Evolutionary conservation across 2,113 vertebrate species (phyloP), one percentile per base, ranked within the genome.

Genomic region (Hydropotes inermis): DNA sequence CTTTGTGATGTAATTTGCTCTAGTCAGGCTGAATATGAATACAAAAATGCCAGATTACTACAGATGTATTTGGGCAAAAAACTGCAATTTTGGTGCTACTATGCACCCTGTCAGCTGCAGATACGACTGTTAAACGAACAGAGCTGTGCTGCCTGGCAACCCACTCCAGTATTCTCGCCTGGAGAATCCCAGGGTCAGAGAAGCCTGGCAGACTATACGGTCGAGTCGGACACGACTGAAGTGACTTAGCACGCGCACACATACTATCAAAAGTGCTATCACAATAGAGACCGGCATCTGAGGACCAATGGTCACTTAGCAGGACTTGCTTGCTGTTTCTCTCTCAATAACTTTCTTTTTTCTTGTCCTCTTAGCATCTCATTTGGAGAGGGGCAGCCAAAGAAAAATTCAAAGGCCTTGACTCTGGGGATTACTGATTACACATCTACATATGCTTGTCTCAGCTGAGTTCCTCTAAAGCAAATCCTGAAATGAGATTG

Each of bases 21-120:
- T 83, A n/a, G 70, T 81, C 17, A 55, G 61, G 60, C 96, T 93
- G 61, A 94, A n/a, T 91, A 88, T 25, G 54, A 91, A 92, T 39
- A 79, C 52, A 94, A 89, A 95, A 97, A 86, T 21, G 28, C 70
- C 45, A 91, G 79, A 93, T 88, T 61, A 86, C 45, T 36, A 92
- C 7, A 93, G 82, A 86, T 19, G 16, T 16, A 8, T 61, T 64
- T 92, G 60, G 78, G 12, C 64, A 25, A 45, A 16, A 23, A 23
- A 54, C 13, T 86, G 54, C 36, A 74, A 1, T 23, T 43, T 23
- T 43, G 25, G 9, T 30, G 39, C 19, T 64, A 10, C 2, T 11
- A 58, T 19, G 6, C 19, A 16, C 17, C 9, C 89, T 47, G 7
- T 13, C 47, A 60, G 89, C 30, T 88, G 33, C n/a, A 52, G 50